Conservation (phyloP, 2,888 invertebrate species). For the Nowickia ferox region DNA sequence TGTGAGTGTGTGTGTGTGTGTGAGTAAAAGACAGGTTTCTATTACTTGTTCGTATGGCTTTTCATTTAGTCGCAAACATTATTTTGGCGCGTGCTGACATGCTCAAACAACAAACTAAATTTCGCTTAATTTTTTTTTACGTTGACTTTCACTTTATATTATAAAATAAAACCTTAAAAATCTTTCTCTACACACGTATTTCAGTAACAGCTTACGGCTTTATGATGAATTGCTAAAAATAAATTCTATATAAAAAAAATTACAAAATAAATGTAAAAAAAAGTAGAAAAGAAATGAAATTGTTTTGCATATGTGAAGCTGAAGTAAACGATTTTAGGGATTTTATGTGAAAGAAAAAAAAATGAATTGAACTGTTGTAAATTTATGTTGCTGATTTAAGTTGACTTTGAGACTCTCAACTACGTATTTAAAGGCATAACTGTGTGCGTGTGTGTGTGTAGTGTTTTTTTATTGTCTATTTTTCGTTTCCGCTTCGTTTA, state of each 20-base stretch:
- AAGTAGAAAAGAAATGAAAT: not conserved
- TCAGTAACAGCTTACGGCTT: constrained; percentile 5
- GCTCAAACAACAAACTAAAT: constrained; percentile 74
- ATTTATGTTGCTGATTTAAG: constrained; percentile 47
- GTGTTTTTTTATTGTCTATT: not conserved
- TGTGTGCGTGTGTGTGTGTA: not conserved
- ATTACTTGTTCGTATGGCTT: constrained; percentile 29
- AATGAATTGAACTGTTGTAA: constrained; percentile 7
- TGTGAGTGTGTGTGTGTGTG: constrained; percentile 19
- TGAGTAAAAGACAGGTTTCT: constrained; percentile 34
- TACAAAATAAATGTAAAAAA: not conserved
- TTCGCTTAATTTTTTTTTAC: constrained; percentile 77
- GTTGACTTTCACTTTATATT: constrained; percentile 45
- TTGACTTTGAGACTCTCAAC: not conserved
- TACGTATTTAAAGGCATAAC: not conserved
- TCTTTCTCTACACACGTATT: constrained; percentile 41
- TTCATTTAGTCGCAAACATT: constrained; percentile 81
- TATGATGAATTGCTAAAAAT: not conserved
- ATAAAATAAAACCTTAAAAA: constrained; percentile 23
- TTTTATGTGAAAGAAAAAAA: constrained; percentile 1
- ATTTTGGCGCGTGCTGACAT: constrained; percentile 83
- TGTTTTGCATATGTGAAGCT: not conserved
- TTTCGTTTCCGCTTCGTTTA: constrained; percentile 20
- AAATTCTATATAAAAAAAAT: not conserved
- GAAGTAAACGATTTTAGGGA: not conserved